Evolutionary conservation across 2,888 invertebrate species (phyloP).

Genomic region (Dicyrtoma fusca): DNA sequence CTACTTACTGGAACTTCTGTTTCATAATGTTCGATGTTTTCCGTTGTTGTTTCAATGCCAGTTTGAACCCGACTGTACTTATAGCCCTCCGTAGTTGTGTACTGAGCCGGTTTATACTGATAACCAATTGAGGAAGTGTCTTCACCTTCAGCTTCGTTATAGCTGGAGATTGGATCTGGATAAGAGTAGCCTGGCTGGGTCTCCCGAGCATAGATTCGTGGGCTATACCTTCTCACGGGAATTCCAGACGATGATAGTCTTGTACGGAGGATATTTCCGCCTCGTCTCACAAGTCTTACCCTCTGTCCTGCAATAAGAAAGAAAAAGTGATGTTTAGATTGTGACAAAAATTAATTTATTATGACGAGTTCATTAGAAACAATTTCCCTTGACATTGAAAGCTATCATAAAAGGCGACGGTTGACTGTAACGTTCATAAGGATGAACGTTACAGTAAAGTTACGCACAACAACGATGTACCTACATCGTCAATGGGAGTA

Average conservation of each 20-base stretch:
- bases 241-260: slow-evolving; percentile 17
- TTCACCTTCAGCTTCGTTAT: not conserved
- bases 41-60: not conserved
- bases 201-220: slow-evolving; percentile 19
- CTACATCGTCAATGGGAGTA: too few relatives aligned
- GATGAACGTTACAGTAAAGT: too few relatives aligned
- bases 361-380: too few relatives aligned
- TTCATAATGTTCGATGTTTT: not conserved
- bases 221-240: slow-evolving; percentile 21
- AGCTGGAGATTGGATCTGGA: not conserved
- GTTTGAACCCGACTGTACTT: too few relatives aligned
- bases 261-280: slow-evolving; percentile 19
- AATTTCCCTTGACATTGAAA: too few relatives aligned
- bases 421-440: too few relatives aligned
- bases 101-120: not conserved
- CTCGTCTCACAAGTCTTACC: slow-evolving; percentile 18
- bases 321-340: not conserved
- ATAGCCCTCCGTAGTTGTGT: too few relatives aligned
- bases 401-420: too few relatives aligned
- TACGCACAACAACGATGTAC: too few relatives aligned
- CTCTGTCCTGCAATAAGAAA: slow-evolving; percentile 5
- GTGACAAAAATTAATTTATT: not conserved
- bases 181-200: slow-evolving; percentile 23
- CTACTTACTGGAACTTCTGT: slow-evolving; percentile 17
- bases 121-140: not conserved